A percentile compares a stretch with the other conserved stretches of the same genome.
Evolutionary conservation across 2,888 invertebrate genomes (phyloP).

Genomic region (Oxytorus armatus): DNA sequence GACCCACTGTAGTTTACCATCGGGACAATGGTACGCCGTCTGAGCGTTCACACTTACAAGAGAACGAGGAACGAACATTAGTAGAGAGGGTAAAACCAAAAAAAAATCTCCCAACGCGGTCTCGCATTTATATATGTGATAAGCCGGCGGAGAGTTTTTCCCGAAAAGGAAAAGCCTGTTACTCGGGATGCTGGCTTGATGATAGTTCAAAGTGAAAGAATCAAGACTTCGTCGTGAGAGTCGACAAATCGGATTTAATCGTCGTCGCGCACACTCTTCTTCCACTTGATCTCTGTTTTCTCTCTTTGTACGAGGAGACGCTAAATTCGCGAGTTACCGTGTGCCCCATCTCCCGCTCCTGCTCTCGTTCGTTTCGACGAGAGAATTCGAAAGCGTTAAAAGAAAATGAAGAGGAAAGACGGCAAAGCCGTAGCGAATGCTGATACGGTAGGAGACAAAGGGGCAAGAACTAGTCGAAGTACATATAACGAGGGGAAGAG

Average conservation of each 20-base stretch:
- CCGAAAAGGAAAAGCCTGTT: slow-evolving; percentile 63
- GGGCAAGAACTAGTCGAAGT: slow-evolving; percentile 12
- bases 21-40: not conserved
- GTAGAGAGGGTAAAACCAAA: not conserved
- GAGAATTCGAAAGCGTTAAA: slow-evolving; percentile 6
- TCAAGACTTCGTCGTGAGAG: slow-evolving; percentile 56
- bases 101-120: not conserved
- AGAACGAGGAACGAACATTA: too few species aligned
- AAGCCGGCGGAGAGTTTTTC: not conserved
- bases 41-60: not conserved
- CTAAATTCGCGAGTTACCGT: slow-evolving; percentile 17
- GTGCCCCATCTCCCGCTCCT: not conserved
- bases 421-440: slow-evolving; percentile 29
- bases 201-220: slow-evolving; percentile 67
- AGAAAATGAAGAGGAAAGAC: slow-evolving; percentile 10
- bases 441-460: slow-evolving; percentile 54
- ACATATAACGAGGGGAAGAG: slow-evolving; percentile 23
- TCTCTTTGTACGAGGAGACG: slow-evolving; percentile 8
- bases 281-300: slow-evolving; percentile 8
- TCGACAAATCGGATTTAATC: slow-evolving; percentile 63
- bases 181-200: slow-evolving; percentile 54
- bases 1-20: slow-evolving; percentile 3
- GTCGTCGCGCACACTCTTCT: slow-evolving; percentile 9
- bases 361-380: not conserved
- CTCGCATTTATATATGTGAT: not conserved